These are phyloP conservation scores for Brevimyrus niger DNA, from an alignment of 2,113 vertebrate species.

Conservation along the genomic window DNA sequence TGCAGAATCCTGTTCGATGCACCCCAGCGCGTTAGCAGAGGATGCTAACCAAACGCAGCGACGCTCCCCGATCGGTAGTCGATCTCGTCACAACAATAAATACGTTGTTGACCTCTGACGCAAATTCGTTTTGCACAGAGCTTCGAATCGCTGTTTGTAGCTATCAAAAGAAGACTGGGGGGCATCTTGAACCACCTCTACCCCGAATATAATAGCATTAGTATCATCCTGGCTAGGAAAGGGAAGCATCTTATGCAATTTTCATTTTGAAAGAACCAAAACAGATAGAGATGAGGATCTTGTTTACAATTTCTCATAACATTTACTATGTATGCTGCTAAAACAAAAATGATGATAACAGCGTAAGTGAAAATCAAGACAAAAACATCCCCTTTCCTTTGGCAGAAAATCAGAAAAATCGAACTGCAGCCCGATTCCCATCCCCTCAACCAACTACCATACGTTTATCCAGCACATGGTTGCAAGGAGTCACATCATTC, in stretches of 20 bases:
- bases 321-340: background rate
- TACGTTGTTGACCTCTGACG: background rate
- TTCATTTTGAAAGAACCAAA: background rate
- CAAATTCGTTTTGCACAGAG: background rate
- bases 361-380: background rate
- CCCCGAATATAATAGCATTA: background rate
- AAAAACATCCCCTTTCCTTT: background rate
- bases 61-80: background rate
- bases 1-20: background rate
- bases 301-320: background rate
- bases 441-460: background rate
- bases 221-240: background rate
- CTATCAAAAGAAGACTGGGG: background rate
- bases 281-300: background rate
- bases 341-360: background rate
- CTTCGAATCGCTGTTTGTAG: background rate
- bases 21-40: background rate
- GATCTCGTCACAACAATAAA: background rate
- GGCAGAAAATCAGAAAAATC: background rate
- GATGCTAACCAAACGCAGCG: background rate
- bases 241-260: background rate
- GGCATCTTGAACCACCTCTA: background rate
- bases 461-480: background rate
- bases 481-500: background rate
- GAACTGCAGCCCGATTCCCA: background rate